Percentiles rank a stretch among this genome's conserved stretches.
Conservation (phyloP, 2,113 vertebrate genomes). For the Megaceryle torquata region DNA sequence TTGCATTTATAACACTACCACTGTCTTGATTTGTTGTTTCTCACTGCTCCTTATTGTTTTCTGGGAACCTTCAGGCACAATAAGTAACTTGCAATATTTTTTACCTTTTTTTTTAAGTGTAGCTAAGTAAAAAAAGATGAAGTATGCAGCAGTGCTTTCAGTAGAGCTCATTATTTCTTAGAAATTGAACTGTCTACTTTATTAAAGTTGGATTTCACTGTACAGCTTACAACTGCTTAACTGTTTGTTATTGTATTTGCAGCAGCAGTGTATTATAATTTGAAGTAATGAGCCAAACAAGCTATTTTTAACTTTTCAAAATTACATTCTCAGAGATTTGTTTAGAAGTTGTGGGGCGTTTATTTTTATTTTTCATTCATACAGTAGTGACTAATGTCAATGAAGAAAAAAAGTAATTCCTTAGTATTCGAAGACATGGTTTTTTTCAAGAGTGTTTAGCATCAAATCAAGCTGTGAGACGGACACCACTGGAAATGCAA, state of each 20-base stretch:
- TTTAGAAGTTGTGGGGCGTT: background rate
- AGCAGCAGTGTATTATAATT: background rate
- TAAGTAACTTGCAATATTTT: background rate
- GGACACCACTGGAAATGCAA: background rate
- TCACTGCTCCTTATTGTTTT: background rate
- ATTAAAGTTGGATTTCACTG: background rate
- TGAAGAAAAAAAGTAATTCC: background rate
- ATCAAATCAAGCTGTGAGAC: background rate
- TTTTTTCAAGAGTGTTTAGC: background rate
- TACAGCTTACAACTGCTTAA: background rate
- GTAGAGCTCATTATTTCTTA: background rate
- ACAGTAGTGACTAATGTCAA: background rate
- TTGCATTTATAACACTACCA: background rate
- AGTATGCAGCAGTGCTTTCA: background rate
- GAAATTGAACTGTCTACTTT: background rate
- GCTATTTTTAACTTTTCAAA: background rate
- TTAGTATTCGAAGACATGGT: background rate
- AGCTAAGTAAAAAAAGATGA: background rate
- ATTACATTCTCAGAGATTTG: background rate
- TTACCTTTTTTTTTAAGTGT: background rate
- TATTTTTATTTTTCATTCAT: background rate
- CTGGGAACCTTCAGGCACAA: background rate
- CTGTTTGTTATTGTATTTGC: background rate
- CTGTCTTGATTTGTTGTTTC: background rate
- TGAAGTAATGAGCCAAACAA: background rate